Evolutionary conservation across 2,888 invertebrate genomes (phyloP), one percentile per base, ranked within the genome.

Genomic region (Magallana nippona): DNA sequence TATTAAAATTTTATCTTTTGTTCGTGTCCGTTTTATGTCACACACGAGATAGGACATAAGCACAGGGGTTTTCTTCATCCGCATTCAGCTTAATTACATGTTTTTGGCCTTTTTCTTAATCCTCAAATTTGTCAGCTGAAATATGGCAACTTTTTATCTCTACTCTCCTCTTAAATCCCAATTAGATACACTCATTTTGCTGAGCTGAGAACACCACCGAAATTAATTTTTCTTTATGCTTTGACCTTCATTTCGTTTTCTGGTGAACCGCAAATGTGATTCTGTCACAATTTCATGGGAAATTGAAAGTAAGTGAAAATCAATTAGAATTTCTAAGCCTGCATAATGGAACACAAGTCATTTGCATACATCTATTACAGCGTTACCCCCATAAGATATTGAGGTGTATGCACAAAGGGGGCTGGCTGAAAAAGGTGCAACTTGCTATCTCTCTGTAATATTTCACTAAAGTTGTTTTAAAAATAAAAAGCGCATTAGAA

Each of bases 271-370:
- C 57, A 56, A 56, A 79, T 58, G 19, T 57, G 19, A 56, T 79
- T 79, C 57, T 79, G 79, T 79, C 27, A 27, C 22, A 57, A 79
- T 79, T 79, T 79, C 79, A 79, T 79, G 79, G 79, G 79, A 79
- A 79, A 79, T 27, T 79, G 79, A 79, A 79, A 79, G 57, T 79
- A 57, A 79, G 57, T 57, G 56, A 22, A 79, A 79, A 79, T 55
- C 79, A 79, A 79, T 79, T 79, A 79, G 22, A 56, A 11, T 22
- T 79, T 19, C 57, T 27, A 57, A 19, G 57, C 79, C 79, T 79
- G 57, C 56, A 57, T 57, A 79, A 79, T 79, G 57, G 57, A 79
- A 32, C 71, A 15, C 1, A 71, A 27, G 71, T 32, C 32, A 71
- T 71, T 71, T 71, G 71, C 71, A 71, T 71, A 71, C 27, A 71